phyloP scores from a whole-genome alignment of 2,888 invertebrate genomes.

The Cephus spinipes region DNA sequence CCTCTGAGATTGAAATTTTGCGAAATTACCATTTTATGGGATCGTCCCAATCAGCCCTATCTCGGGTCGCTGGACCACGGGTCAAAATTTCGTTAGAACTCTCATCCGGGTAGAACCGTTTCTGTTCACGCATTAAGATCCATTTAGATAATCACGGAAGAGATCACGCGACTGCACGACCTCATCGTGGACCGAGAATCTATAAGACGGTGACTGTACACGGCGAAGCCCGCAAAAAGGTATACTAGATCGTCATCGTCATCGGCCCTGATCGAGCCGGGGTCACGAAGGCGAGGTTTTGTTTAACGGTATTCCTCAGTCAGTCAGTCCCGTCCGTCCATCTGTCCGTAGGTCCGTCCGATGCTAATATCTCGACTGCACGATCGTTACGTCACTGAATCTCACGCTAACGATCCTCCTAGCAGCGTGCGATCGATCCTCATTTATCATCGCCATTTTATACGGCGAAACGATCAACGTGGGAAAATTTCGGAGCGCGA shows the following conservation, averaged over 20 bases:
- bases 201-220: not conserved
- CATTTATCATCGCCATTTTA: not conserved
- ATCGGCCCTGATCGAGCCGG: constrained; percentile 37
- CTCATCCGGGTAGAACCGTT: not conserved
- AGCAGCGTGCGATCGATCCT: constrained; percentile 13
- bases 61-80: not conserved
- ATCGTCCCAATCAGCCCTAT: not conserved
- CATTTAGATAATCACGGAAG: constrained; percentile 21
- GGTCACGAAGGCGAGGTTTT: constrained; percentile 61
- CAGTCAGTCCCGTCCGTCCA: constrained; percentile 18
- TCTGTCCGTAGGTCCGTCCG: constrained; percentile 32
- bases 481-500: constrained; percentile 1
- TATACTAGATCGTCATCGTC: constrained; percentile 46
- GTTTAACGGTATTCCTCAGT: constrained; percentile 57
- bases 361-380: constrained; percentile 60
- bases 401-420: constrained; percentile 61
- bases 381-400: constrained; percentile 64
- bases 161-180: constrained; percentile 15
- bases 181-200: not conserved
- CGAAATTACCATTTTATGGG: not conserved
- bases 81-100: not conserved
- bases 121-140: constrained; percentile 23
- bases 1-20: not conserved
- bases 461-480: not conserved
- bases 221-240: not conserved